These are phyloP conservation scores for Microtus oregoni DNA, from an alignment of 2,113 vertebrate species.

Conservation along the genomic window DNA sequence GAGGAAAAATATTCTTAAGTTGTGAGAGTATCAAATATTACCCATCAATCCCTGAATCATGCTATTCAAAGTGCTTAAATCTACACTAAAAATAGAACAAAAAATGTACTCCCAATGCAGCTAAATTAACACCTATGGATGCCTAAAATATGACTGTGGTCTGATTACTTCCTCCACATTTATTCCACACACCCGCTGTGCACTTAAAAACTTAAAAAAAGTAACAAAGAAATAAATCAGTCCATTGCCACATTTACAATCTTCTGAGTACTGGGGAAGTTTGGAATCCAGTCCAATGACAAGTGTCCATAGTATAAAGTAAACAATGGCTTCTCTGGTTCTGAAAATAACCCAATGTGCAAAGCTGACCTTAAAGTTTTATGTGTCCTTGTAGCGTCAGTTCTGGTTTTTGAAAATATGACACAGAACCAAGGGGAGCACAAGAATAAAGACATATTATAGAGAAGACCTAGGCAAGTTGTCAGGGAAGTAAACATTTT, in stretches of 20 bases:
- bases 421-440: slow-evolving; percentile 77
- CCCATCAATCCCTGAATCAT: slow-evolving; percentile 89
- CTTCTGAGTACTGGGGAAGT: slow-evolving; percentile 73
- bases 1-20: slow-evolving; percentile 82
- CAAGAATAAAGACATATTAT: slow-evolving; percentile 71
- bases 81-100: slow-evolving; percentile 86
- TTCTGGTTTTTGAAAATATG: slow-evolving; percentile 82
- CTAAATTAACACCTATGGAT: slow-evolving; percentile 82
- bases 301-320: slow-evolving; percentile 80
- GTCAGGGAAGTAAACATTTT: slow-evolving; percentile 80
- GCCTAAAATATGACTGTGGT: slow-evolving; percentile 77
- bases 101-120: slow-evolving; percentile 82
- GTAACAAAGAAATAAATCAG: slow-evolving; percentile 58
- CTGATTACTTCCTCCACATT: slow-evolving; percentile 80
- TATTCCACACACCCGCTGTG: slow-evolving; percentile 81
- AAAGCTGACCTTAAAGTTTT: slow-evolving; percentile 82
- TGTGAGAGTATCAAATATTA: slow-evolving; percentile 87
- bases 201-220: slow-evolving; percentile 46
- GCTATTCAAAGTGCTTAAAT: slow-evolving; percentile 90
- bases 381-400: slow-evolving; percentile 80
- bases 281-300: slow-evolving; percentile 79
- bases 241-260: slow-evolving; percentile 75
- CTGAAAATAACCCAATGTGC: slow-evolving; percentile 78
- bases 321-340: slow-evolving; percentile 79
- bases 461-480: slow-evolving; percentile 81